Base-by-base conservation (phyloP, 23 tunicate genomes). In the Styela clava region DNA sequence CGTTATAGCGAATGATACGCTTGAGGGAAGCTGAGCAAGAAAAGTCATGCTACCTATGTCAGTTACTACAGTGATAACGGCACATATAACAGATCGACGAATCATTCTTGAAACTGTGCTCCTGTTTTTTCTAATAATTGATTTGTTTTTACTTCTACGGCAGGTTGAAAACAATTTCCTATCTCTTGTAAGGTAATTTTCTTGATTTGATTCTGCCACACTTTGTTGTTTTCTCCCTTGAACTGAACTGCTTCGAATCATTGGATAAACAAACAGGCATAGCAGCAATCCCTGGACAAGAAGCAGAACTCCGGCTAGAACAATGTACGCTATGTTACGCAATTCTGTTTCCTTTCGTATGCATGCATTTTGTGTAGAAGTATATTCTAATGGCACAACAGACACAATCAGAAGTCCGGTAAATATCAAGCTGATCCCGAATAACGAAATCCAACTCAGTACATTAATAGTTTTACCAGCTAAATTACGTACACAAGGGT, bases 1-100 rank as follows among this genome's bases (percentile, higher is more conserved):
- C 71, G 1, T 25, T 67, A 1, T 67, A 67, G 30, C 2, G 30
- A 25, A 29, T 67, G 71, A 27, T 67, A 29, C 31, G 71, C 31
- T 67, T 67, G 56, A 12, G 9, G 56, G 56, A 7, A 44, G 56
- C 12, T 44, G 56, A 5, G 56, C 56, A 44, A 44, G 56, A 44
- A 44, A 12, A 7, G 12, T 12, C 56, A 44, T 44, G 56, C 56
- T 44, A 12, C 9, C 12, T 5, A 71, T 31, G 29, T 71, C 77
- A 18, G 34, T 71, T 29, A 71, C 35, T n/a, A 71, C 77, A 29
- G 34, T 71, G 35, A 71, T 34, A 30, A 22, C 34, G 5, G 77
- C 32, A 32, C 77, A 21, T 2, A 71, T 71, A 7, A 71, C 77
- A 30, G 35, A 22, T 30, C 77, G 56, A 44, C 56, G 56, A 44